Conservation (phyloP, 2,888 invertebrate genomes). For the Leptura quadrifasciata region DNA sequence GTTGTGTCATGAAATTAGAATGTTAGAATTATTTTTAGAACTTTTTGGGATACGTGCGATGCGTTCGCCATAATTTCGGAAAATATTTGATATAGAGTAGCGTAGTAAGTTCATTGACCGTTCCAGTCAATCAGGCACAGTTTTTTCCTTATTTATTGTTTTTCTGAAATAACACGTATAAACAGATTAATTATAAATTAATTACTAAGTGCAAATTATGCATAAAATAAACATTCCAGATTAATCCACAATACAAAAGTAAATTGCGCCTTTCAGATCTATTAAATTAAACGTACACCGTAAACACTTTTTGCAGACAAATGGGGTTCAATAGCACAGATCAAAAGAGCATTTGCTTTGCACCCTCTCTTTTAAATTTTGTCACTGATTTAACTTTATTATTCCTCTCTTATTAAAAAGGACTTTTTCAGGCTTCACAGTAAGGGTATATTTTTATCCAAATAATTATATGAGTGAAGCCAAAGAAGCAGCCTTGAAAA, state of each 20-base stretch:
- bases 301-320: conserved; percentile 25
- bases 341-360: conserved; percentile 10
- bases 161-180: conserved; percentile 18
- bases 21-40: background rate
- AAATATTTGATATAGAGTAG: background rate
- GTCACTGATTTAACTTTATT: background rate
- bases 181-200: conserved; percentile 26
- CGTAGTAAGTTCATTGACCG: conserved; percentile 18
- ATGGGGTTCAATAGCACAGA: conserved; percentile 28
- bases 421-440: conserved; percentile 14
- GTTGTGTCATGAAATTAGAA: no score
- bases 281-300: conserved; percentile 11
- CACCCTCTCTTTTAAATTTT: background rate
- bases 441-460: conserved; percentile 2
- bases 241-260: conserved; percentile 12
- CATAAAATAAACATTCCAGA: conserved; percentile 13
- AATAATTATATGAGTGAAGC: background rate
- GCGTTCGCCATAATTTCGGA: background rate
- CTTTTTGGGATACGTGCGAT: background rate
- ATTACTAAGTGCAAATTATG: conserved; percentile 5
- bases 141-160: conserved; percentile 18
- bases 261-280: conserved; percentile 14
- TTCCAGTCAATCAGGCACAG: conserved; percentile 11
- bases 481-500: background rate
- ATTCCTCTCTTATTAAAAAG: conserved; percentile 3